Conservation (phyloP, 2,888 invertebrate genomes). For the Pristionchus arcanus region DNA sequence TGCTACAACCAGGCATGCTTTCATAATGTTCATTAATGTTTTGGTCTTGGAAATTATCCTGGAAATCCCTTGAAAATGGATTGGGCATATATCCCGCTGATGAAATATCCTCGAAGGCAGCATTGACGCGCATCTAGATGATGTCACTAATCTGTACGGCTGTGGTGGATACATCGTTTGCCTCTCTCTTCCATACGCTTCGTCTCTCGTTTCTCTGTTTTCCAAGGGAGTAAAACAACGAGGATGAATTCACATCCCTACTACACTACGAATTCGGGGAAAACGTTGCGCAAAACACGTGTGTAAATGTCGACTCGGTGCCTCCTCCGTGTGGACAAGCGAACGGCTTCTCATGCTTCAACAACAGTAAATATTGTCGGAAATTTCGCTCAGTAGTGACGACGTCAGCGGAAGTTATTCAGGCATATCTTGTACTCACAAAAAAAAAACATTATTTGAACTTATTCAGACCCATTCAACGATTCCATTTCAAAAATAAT, state of each 20-base stretch:
- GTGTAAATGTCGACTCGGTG: not conserved
- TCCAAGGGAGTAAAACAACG: not conserved
- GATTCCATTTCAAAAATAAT: not conserved
- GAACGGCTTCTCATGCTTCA: not conserved
- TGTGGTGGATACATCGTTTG: not conserved
- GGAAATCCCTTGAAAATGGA: not conserved
- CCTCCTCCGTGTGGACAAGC: not conserved
- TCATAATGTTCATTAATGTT: not conserved
- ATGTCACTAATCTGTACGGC: not conserved
- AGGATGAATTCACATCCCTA: not conserved
- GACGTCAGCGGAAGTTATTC: constrained; percentile 10
- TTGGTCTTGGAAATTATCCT: not conserved
- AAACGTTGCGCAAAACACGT: not conserved
- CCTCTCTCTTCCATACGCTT: not conserved
- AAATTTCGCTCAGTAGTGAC: not conserved
- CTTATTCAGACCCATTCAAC: not conserved
- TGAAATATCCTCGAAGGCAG: not conserved
- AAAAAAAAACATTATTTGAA: not conserved
- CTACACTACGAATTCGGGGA: constrained; percentile 1
- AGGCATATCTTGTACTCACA: not conserved
- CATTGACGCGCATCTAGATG: constrained; percentile 4
- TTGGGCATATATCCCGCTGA: not conserved
- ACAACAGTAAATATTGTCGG: not conserved
- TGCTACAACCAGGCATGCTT: too few species aligned
- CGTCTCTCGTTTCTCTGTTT: not conserved